These are phyloP conservation scores for Andrena trimmerana DNA, from an alignment of 2,888 invertebrate species.

Conservation along the genomic window DNA sequence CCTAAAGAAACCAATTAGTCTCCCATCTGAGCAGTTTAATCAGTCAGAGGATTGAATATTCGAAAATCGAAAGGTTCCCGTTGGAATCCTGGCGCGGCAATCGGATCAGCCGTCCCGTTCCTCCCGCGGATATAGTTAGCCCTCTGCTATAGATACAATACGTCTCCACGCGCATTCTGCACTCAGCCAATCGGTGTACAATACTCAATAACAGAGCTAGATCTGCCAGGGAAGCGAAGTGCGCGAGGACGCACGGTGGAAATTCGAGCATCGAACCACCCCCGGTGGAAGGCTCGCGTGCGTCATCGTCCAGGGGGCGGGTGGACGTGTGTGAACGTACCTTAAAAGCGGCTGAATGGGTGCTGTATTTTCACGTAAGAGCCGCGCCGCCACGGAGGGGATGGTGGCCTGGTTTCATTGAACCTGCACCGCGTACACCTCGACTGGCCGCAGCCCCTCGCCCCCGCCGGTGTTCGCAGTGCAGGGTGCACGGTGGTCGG, in stretches of 20 bases:
- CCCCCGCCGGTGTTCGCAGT: slow-evolving; percentile 61
- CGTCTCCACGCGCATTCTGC: not conserved
- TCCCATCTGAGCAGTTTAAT: too few relatives aligned
- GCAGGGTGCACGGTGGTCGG: slow-evolving; percentile 68
- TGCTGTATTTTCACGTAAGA: slow-evolving; percentile 77
- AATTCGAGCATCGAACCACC: not conserved
- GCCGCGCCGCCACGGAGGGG: slow-evolving; percentile 64
- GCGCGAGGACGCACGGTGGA: not conserved
- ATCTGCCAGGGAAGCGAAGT: not conserved
- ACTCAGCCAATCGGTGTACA: not conserved
- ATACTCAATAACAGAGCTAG: not conserved
- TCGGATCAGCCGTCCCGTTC: too few relatives aligned
- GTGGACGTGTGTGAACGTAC: slow-evolving; percentile 65
- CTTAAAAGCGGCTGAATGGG: slow-evolving; percentile 73
- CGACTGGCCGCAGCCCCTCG: slow-evolving; percentile 56
- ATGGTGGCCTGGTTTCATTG: slow-evolving; percentile 83
- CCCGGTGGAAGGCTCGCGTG: slow-evolving; percentile 35
- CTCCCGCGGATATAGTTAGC: too few relatives aligned
- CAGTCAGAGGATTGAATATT: too few relatives aligned
- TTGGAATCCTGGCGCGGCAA: too few relatives aligned
- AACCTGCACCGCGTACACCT: slow-evolving; percentile 77
- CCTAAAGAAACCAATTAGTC: too few relatives aligned
- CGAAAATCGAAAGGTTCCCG: too few relatives aligned
- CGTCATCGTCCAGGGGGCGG: slow-evolving; percentile 49
- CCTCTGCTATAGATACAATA: not conserved